Evolutionary conservation across 1,140 invertebrate species (phyloP).

Genomic region (Formica exsecta): DNA sequence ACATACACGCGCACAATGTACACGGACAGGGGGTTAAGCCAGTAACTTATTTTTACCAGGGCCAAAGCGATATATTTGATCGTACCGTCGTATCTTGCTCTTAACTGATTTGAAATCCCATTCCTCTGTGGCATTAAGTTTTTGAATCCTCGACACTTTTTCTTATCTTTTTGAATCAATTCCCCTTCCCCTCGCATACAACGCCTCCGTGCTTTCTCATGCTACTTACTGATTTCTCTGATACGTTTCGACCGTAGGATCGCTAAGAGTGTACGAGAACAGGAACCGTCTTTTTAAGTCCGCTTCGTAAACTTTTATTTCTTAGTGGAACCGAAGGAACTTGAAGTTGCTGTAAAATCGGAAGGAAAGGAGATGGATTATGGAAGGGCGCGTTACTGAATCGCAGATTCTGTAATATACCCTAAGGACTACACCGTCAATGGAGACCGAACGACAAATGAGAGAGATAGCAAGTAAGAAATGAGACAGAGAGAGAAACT

Average conservation of each 20-base stretch:
- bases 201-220: not conserved
- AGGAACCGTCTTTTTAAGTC: conserved; percentile 55
- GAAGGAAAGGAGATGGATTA: conserved; percentile 27
- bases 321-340: conserved; percentile 42
- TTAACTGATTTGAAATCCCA: conserved; percentile 70
- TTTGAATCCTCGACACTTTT: conserved; percentile 50
- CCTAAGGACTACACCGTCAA: conserved; percentile 31
- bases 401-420: conserved; percentile 44
- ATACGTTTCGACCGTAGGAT: conserved; percentile 42
- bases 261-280: conserved; percentile 40
- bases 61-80: conserved; percentile 60
- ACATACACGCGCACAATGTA: not conserved
- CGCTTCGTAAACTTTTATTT: conserved; percentile 56
- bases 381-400: conserved; percentile 48
- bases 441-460: conserved; percentile 21
- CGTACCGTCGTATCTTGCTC: conserved; percentile 61
- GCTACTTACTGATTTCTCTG: conserved; percentile 40
- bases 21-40: not conserved
- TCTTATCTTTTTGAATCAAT: conserved; percentile 32
- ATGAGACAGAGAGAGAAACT: not conserved
- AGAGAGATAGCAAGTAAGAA: not conserved
- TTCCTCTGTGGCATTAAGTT: conserved; percentile 32
- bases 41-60: conserved; percentile 53
- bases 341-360: conserved; percentile 60
- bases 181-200: not conserved